Evolutionary conservation across 2,797 vertebrate genomes (phyloP).

Genomic region (Dipus sagitta): DNA sequence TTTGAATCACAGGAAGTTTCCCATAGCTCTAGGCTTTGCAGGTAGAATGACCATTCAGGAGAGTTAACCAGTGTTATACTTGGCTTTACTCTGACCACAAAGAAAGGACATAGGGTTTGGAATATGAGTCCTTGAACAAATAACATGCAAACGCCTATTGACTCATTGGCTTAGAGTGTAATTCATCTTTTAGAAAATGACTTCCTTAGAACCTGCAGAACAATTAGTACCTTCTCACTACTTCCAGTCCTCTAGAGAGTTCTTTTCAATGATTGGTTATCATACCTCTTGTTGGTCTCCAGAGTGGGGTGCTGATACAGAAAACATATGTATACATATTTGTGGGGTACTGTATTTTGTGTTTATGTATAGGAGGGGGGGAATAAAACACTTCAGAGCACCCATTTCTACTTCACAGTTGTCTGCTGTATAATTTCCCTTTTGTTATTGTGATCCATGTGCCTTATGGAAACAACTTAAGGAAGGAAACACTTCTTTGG

Average conservation of each 20-base stretch:
- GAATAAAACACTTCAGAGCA: neutral
- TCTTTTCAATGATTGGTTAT: neutral
- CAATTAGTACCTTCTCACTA: neutral
- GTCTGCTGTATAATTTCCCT: neutral
- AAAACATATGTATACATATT: neutral
- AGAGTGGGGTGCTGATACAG: neutral
- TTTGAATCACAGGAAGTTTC: slow-evolving; percentile 4
- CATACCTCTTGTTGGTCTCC: neutral
- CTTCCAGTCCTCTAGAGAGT: neutral
- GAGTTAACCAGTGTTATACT: neutral
- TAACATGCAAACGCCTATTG: neutral
- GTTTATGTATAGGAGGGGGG: too few species aligned
- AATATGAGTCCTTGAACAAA: neutral
- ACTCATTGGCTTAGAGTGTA: neutral
- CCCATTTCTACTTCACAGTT: neutral
- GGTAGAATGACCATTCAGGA: neutral
- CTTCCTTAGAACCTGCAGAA: neutral
- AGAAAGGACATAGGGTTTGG: neutral
- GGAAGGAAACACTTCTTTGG: neutral
- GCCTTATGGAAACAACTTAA: neutral
- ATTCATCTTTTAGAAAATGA: neutral
- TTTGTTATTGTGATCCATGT: neutral
- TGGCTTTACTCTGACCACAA: neutral
- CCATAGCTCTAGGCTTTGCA: neutral
- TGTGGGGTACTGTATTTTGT: neutral